Evolutionary conservation across 1,140 invertebrate species (phyloP), one percentile per base, ranked within the genome.

Genomic region (Leptinotarsa lineolata): DNA sequence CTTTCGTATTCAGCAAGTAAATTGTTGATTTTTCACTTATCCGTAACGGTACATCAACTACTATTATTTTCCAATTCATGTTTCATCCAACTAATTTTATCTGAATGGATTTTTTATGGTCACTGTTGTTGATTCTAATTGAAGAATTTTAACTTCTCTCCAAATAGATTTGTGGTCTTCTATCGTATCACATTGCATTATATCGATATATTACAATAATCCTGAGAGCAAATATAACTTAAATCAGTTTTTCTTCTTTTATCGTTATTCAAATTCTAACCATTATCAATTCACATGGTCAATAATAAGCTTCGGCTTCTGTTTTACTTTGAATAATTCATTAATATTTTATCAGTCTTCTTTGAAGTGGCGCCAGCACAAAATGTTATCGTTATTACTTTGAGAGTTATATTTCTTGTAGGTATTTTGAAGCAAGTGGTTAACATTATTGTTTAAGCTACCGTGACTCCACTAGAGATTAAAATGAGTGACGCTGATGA

Each of bases 381-480:
- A 54, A 54, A 54, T 54, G 48, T 54, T 54, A 54, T 54, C 48
- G 16, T 54, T 54, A 54, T 54, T 54, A 54, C 48, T 54, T 15
- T 8, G n/a, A 3, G 6, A 15, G 48, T 54, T 54, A 54, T 54
- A 54, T 54, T 54, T 65, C 22, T 39, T 39, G 63, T 30, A 30
- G 39, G 24, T 21, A 65, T 65, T 65, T 65, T 65, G 22, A 22
- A 39, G 15, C 39, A 39, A 30, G 63, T 65, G 22, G 22, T 65
- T 65, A 65, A 65, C 63, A 65, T 30, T 22, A 22, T 65, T 65
- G 39, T 65, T 65, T 24, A 65, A 65, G 63, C 63, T 65, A 65
- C 63, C 39, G 63, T 39, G 63, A 18, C 22, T 24, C 22, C 63
- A 24, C 8, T 65, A n/a, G 12, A 22, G 39, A 30, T 65, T 22